Base-by-base conservation (phyloP, 2,797 vertebrate genomes). In the Hylomyscus alleni region DNA sequence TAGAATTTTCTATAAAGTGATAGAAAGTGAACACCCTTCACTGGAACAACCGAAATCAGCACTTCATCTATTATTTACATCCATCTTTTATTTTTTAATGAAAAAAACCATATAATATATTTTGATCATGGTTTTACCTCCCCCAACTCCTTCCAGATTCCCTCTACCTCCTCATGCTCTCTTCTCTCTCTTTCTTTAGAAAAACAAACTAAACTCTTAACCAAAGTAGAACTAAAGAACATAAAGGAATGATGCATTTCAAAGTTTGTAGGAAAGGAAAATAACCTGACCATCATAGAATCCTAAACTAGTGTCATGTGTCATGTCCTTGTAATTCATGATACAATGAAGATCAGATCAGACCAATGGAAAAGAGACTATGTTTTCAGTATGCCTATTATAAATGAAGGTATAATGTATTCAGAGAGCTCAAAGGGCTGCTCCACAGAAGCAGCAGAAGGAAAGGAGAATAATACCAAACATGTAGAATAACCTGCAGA, bases 91-190 rank as follows among this genome's bases (percentile, higher is more conserved):
- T 83, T 62, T 83, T 9, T 44, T 62, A 60, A 62, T 83, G 24
- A 17, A 62, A 62, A 82, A 19, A 2, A 58, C 3, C 8, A 3
- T 14, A 24, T 54, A 37, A 58, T 37, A 81, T 24, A 60, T 40
- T 82, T 3, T 37, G 6, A 81, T 58, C 22, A 81, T 26, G 34
- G 6, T 24, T 81, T 81, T 6, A 37, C 3, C 20, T 81, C 12
- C 3, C 12, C 20, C 22, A 58, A 26, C 11, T 37, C 11, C 19
- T 26, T 6, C n/a, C 52, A 56, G 6, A 58, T 58, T 34, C 2
- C 3, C 47, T 0, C 3, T 6, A 40, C 7, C 15, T 17, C 6
- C n/a, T 6, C 12, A 0, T 24, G 20, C 6, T n/a, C 22, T 40
- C 15, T 17, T 40, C 22, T 40, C 3, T 82, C 3, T 60, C 54